Evolutionary conservation across 2,888 invertebrate species (phyloP).

Genomic region (Microdon myrmicae): DNA sequence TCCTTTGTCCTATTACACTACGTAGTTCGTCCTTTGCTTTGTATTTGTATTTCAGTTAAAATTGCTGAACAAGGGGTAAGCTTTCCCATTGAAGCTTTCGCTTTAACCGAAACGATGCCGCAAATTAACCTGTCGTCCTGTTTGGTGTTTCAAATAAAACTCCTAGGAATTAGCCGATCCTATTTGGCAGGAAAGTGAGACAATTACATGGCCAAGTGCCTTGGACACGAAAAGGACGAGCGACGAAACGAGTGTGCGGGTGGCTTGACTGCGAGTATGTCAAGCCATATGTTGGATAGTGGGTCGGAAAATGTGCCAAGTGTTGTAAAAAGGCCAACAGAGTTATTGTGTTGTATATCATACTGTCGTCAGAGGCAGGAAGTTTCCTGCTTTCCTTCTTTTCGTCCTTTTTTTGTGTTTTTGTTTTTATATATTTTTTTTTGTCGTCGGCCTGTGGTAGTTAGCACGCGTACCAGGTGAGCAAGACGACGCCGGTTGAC

Average conservation of each 20-base stretch:
- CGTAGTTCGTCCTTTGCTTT: too few species aligned
- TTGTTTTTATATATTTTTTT: too few species aligned
- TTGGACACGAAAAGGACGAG: neutral
- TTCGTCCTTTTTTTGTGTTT: slow-evolving; percentile 24
- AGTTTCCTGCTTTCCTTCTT: slow-evolving; percentile 33
- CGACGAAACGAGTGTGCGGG: neutral
- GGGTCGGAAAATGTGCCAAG: slow-evolving; percentile 40
- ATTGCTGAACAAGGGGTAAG: slow-evolving; percentile 36
- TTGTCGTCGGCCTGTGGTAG: too few species aligned
- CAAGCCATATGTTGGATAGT: neutral
- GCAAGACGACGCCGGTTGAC: too few species aligned
- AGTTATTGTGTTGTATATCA: slow-evolving; percentile 35
- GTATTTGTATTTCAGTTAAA: slow-evolving; percentile 26
- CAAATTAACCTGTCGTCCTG: slow-evolving; percentile 45
- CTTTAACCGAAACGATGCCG: slow-evolving; percentile 42
- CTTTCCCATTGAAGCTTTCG: slow-evolving; percentile 27
- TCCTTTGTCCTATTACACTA: too few species aligned
- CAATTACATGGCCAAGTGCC: slow-evolving; percentile 34
- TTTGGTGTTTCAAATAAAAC: slow-evolving; percentile 12
- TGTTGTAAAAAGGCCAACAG: slow-evolving; percentile 28
- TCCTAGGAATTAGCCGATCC: slow-evolving; percentile 37
- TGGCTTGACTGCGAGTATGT: neutral
- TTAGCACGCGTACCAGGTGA: too few species aligned
- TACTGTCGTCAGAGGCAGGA: slow-evolving; percentile 40
- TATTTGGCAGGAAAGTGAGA: slow-evolving; percentile 39